Conservation (phyloP, 2,113 vertebrate species). For the Archilochus colubris region DNA sequence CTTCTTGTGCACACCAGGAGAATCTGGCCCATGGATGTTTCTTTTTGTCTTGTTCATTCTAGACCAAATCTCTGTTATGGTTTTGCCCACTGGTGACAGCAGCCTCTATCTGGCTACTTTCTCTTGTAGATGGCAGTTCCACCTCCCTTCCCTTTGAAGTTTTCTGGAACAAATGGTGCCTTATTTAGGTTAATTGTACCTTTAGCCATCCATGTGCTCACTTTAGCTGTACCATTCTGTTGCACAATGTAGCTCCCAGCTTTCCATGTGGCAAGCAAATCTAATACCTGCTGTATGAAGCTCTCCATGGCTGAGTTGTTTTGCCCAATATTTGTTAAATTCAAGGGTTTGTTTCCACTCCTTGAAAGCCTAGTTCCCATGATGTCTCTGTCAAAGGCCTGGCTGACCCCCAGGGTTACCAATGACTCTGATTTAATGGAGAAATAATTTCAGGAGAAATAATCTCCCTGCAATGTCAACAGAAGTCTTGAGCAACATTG, state of each 20-base stretch:
- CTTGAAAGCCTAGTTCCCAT: not conserved
- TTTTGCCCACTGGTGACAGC: not conserved
- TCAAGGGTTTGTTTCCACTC: not conserved
- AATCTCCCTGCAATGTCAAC: not conserved
- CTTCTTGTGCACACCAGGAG: not conserved
- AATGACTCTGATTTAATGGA: not conserved
- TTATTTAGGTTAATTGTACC: conserved; percentile 12
- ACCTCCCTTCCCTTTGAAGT: not conserved
- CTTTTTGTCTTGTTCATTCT: not conserved
- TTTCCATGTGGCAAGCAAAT: not conserved
- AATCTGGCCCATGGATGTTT: not conserved
- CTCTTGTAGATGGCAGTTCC: not conserved
- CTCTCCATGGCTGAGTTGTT: not conserved
- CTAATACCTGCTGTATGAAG: not conserved
- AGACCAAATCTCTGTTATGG: not conserved
- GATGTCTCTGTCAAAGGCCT: not conserved
- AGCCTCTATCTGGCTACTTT: not conserved
- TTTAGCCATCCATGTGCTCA: not conserved
- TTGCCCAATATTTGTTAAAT: not conserved
- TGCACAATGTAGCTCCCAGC: not conserved
- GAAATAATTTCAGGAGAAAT: not conserved
- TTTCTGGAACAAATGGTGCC: not conserved
- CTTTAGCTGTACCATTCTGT: not conserved
- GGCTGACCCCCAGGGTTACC: not conserved
- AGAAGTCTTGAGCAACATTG: not conserved